Percentiles rank a stretch among this genome's conserved stretches.
phyloP scores from a whole-genome alignment of 2,888 invertebrate genomes.

The Leptura quadrifasciata region DNA sequence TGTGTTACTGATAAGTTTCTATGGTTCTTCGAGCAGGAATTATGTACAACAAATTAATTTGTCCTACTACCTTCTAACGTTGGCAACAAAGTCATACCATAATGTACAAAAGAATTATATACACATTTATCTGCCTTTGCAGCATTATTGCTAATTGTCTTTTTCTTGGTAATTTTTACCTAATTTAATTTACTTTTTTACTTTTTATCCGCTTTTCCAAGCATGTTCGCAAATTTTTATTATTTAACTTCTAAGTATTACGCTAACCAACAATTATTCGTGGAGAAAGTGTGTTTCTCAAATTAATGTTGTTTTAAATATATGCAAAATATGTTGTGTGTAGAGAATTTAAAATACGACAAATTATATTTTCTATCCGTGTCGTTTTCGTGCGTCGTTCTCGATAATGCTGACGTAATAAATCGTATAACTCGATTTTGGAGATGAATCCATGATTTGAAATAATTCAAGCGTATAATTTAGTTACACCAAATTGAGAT shows the following conservation, averaged over 20 bases:
- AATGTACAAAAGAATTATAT: too few relatives aligned
- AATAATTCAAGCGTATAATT: constrained; percentile 69
- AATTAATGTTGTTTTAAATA: constrained; percentile 29
- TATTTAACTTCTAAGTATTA: neutral
- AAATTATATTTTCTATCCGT: constrained; percentile 43
- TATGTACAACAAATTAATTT: too few relatives aligned
- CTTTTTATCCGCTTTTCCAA: too few relatives aligned
- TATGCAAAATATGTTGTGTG: constrained; percentile 25
- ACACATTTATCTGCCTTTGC: too few relatives aligned
- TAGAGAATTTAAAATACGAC: constrained; percentile 43
- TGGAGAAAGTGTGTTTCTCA: constrained; percentile 20
- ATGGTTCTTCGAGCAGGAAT: too few relatives aligned
- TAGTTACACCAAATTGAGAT: constrained; percentile 60
- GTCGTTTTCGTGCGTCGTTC: constrained; percentile 51
- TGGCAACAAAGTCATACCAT: too few relatives aligned
- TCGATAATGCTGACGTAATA: constrained; percentile 70
- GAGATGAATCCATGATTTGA: constrained; percentile 66
- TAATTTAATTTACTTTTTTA: too few relatives aligned
- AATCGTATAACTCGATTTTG: constrained; percentile 68
- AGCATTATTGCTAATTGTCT: too few relatives aligned
- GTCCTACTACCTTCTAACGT: too few relatives aligned
- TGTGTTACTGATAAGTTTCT: too few relatives aligned
- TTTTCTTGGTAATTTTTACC: too few relatives aligned
- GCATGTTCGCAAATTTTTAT: too few relatives aligned
- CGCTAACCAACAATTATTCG: constrained; percentile 11